Evolutionary conservation across 2,888 invertebrate genomes (phyloP).

Genomic region (Phymatocera aterrima): DNA sequence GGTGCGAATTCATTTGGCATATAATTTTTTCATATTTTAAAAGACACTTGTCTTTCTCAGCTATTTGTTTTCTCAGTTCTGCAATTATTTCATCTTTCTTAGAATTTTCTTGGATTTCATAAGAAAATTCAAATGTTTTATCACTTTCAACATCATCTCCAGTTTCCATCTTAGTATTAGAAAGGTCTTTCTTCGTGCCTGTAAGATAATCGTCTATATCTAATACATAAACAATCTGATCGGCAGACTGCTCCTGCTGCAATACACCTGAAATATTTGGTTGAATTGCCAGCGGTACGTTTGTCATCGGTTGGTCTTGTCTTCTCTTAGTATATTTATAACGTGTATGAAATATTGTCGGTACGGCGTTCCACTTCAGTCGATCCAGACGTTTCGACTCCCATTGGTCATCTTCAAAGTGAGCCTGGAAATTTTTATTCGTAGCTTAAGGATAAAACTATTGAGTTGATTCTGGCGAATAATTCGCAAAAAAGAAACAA

Average conservation of each 20-base stretch:
- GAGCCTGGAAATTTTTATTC: constrained; percentile 1
- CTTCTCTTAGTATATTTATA: constrained; percentile 28
- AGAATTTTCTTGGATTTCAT: constrained; percentile 12
- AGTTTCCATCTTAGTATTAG: neutral
- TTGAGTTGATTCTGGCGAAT: neutral
- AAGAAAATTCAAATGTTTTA: constrained; percentile 15
- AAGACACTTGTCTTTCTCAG: constrained; percentile 18
- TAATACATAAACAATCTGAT: constrained; percentile 11
- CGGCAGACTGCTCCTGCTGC: neutral
- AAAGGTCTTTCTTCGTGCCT: neutral
- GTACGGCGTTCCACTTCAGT: constrained; percentile 39
- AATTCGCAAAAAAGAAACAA: neutral
- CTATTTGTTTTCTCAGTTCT: constrained; percentile 24
- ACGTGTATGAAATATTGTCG: constrained; percentile 17
- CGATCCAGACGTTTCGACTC: constrained; percentile 34
- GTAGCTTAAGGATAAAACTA: neutral
- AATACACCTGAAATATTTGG: neutral
- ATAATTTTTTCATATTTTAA: constrained; percentile 38
- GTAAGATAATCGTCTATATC: constrained; percentile 6
- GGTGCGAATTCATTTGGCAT: constrained; percentile 41
- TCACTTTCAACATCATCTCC: neutral
- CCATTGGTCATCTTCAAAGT: constrained; percentile 40
- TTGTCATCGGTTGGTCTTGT: neutral
- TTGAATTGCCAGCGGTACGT: neutral
- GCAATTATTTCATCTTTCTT: constrained; percentile 34